Base-by-base conservation (phyloP, 2,797 vertebrate species). In the Cyclura pinguis region DNA sequence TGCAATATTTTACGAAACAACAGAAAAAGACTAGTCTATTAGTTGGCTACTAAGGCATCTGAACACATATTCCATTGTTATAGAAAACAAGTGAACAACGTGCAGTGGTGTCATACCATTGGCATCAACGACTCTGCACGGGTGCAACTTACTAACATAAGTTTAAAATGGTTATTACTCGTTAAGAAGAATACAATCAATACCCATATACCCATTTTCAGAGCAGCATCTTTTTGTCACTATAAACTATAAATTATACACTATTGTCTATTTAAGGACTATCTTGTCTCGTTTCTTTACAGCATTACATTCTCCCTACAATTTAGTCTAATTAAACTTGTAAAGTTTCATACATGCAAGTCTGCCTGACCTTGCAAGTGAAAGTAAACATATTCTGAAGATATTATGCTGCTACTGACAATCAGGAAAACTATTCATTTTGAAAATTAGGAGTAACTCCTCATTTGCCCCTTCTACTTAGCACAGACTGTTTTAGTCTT, bases 261-360 rank as follows among this genome's bases (percentile, higher is more conserved):
- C 6, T 50, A n/a, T 27, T 76, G 0, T 8, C 8, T 52, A 52
- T 27, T 83, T n/a, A 74, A 88, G 29, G 6, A 57, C 20, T 22
- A 72, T 13, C 38, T 16, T 16, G n/a, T 12, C 57, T 35, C 35
- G 2, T 67, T 47, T 35, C 55, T 50, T 85, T 35, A 81, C 62
- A 29, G 16, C 47, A 76, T 35, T 59, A 14, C 47, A 52, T 50
- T 0, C 12, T 77, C 32, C 72, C 64, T 16, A 77, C 9, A 42
- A 0, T 0, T 50, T 2, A 72, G 0, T 1, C 35, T 6, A 3
- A 62, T 14, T 7, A n/a, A 0, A 74, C 27, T 0, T 6, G 0
- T 4, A 83, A 83, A n/a, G 52, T 77, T 91, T 82, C 80, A 85
- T 9, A 29, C 35, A 72, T 12, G 10, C 1, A 47, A 59, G 12